Conservation (phyloP, 2,888 invertebrate genomes). For the Calameuta pallipes region DNA sequence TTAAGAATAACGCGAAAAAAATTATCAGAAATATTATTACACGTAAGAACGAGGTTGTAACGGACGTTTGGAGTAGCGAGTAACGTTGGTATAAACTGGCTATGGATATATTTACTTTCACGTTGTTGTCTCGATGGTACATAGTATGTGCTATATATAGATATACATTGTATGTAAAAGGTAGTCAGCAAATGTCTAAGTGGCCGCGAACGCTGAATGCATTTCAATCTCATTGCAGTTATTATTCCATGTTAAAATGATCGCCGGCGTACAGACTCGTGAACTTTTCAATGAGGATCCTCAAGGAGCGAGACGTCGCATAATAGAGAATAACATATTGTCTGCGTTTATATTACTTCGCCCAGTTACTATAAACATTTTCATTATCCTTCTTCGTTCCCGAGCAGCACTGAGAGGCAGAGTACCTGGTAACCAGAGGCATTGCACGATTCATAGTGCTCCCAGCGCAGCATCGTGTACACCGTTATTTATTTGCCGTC, state of each 20-base stretch:
- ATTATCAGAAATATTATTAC: not conserved
- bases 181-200: slow-evolving; percentile 30
- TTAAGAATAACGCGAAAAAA: not conserved
- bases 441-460: not conserved
- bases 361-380: slow-evolving; percentile 38
- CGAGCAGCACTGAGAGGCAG: not conserved
- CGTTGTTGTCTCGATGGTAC: not conserved
- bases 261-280: not conserved
- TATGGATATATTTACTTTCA: not conserved
- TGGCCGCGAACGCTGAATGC: slow-evolving; percentile 40
- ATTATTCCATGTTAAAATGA: slow-evolving; percentile 36
- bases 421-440: not conserved
- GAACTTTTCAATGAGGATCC: not conserved
- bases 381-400: not conserved
- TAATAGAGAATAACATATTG: slow-evolving; percentile 45
- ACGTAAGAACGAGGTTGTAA: not conserved
- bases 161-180: slow-evolving; percentile 10
- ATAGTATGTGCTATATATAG: not conserved
- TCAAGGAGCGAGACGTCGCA: slow-evolving; percentile 3
- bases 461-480: not conserved
- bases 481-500: not conserved
- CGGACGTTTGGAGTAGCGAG: not conserved
- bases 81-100: not conserved
- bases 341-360: slow-evolving; percentile 38
- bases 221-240: slow-evolving; percentile 43